Evolutionary conservation across 2,888 invertebrate species (phyloP), one percentile per base, ranked within the genome.

Genomic region (Cataglyphis albicans): DNA sequence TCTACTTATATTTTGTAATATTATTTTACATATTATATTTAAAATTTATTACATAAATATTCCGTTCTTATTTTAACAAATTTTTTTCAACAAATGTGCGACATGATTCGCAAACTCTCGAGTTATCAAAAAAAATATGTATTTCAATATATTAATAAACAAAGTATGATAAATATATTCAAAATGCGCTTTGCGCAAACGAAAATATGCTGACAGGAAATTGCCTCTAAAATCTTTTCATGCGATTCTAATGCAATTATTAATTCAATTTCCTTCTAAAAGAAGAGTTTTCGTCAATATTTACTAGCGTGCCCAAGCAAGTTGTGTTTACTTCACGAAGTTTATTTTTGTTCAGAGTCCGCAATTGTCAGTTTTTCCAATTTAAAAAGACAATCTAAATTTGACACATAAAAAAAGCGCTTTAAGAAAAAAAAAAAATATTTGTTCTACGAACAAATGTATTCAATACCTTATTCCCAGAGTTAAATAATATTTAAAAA

Each of bases 171-270:
- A 65, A 44, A 67, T 73, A 65, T 15, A 55, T 9, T n/a, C 18
- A 32, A 48, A 63, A 25, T 41, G 61, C 38, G 57, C 44, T 18
- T 44, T 18, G 15, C 63, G 70, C 12, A 44, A 52, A 82, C n/a
- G 65, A 44, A 82, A 44, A 82, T 78, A 75, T 68, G 38, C 73
- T 35, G 38, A 59, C 29, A 75, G 74, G 59, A 68, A 74, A 80
- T 65, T 81, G 80, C 21, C 59, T 72, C 81, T 55, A 38, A 29
- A 55, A 25, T 68, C 73, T 83, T 84, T 68, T 83, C 84, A 21
- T 73, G 83, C 84, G 86, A 87, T 89, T 89, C 86, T 90, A 90
- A 91, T 90, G 87, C 88, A 91, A 91, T 91, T 87, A 89, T 90
- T 90, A 89, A 90, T 89, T 91, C 90, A 86, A 89, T 88, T 88